A percentile compares a stretch with the other conserved stretches of the same genome.
phyloP scores from a whole-genome alignment of 2,888 invertebrate genomes.

The Tenthredo livida region DNA sequence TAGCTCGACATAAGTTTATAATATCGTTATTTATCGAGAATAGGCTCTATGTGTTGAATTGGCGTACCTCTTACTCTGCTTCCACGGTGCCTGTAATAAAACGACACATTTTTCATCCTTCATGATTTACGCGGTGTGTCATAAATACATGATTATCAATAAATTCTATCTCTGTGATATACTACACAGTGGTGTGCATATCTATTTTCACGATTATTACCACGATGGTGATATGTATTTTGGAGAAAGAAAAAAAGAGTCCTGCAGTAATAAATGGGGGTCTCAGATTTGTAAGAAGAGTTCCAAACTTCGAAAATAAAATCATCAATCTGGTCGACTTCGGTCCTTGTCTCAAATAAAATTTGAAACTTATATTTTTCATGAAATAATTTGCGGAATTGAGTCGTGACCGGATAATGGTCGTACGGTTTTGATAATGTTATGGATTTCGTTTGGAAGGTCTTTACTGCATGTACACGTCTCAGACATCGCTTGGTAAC shows the following conservation, averaged over 20 bases:
- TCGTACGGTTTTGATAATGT: no score
- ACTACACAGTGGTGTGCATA: neutral
- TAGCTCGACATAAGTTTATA: neutral
- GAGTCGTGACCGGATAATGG: no score
- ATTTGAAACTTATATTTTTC: neutral
- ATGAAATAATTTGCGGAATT: neutral
- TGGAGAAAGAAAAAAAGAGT: neutral
- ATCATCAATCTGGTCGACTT: neutral
- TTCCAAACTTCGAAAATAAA: neutral
- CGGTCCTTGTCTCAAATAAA: neutral
- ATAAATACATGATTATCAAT: neutral
- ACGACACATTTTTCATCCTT: constrained; percentile 36
- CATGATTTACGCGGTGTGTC: constrained; percentile 20
- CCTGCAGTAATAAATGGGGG: neutral
- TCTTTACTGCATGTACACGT: no score
- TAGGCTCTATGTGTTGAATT: constrained; percentile 34
- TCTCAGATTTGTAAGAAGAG: neutral
- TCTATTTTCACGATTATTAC: neutral
- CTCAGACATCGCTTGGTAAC: no score
- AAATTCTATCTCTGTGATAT: neutral
- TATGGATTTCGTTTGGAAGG: no score
- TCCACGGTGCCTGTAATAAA: constrained; percentile 43
- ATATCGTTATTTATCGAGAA: neutral
- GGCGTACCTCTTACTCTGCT: constrained; percentile 34
- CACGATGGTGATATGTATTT: neutral